phyloP scores from a whole-genome alignment of 2,113 vertebrate genomes.

The Pterocles burchelli region DNA sequence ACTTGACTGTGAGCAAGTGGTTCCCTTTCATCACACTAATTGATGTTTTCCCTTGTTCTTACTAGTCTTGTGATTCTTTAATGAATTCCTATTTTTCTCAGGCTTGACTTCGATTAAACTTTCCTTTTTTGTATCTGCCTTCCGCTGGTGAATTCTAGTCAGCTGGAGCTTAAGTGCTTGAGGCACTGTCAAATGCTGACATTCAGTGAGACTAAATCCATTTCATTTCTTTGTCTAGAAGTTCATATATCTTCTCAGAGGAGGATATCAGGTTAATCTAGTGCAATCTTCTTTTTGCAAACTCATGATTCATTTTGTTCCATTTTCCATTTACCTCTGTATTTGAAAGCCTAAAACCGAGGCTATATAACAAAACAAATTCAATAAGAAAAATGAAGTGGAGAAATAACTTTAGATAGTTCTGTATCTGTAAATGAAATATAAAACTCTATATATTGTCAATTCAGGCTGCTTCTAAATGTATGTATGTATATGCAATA shows the following conservation, averaged over 20 bases:
- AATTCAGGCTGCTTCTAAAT: constrained; percentile 54
- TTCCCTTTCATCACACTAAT: background rate
- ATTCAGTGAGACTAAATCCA: constrained; percentile 42
- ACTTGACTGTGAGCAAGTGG: background rate
- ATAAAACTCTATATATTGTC: constrained; percentile 40
- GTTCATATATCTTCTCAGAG: background rate
- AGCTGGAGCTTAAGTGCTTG: background rate
- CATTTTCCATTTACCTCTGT: background rate
- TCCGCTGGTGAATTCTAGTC: background rate
- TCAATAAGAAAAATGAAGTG: constrained; percentile 27
- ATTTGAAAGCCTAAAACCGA: constrained; percentile 14
- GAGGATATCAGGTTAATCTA: constrained; percentile 12
- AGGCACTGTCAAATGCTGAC: constrained; percentile 35
- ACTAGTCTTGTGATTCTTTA: background rate
- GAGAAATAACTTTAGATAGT: constrained; percentile 45
- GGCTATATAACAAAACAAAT: constrained; percentile 42
- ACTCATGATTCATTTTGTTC: constrained; percentile 52
- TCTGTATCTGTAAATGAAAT: constrained; percentile 29
- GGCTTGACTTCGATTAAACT: background rate
- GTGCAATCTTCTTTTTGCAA: background rate
- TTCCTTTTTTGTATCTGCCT: background rate
- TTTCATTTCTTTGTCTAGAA: constrained; percentile 43
- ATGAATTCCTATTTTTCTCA: background rate
- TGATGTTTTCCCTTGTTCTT: background rate
- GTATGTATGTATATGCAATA: constrained; percentile 14